Base-by-base conservation (phyloP, 2,888 invertebrate genomes). In the Plagiodera versicolora region DNA sequence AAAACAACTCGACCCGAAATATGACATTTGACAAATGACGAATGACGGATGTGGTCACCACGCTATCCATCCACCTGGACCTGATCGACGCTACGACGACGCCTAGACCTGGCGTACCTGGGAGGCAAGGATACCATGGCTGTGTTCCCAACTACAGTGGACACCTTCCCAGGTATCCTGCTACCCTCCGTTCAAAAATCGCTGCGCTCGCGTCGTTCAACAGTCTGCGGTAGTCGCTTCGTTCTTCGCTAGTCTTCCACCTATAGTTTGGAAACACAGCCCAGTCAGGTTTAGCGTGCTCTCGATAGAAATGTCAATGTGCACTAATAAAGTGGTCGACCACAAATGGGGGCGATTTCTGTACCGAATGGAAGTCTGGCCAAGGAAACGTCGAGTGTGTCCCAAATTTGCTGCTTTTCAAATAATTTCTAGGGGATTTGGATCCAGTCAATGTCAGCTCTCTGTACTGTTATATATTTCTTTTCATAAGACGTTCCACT, bases 121-220 rank as follows among this genome's bases (percentile, higher is more conserved):
- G 83, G 84, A 82, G 84, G 83, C 81, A 84, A 82, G 83, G 84
- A 85, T 83, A 84, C 84, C 84, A 85, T 84, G 83, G 84, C 84
- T 84, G 84, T 83, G 83, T 84, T 84, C 83, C 84, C 81, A 84
- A 83, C 75, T 83, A 83, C 82, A 82, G 83, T 79, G 78, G 77
- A 78, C 77, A 76, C 75, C 75, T 75, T 72, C 75, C 74, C 75
- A 77, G 78, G 78, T 79, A 78, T 79, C 77, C 78, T 77, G 71
- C 67, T 68, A 74, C 74, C 74, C 73, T 75, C 74, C 75, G 62
- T 58, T 58, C 50, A 73, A 70, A 70, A 68, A 71, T 69, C 72
- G 69, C 67, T 72, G 73, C 70, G 70, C 39, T 14, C 14, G 14
- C 3, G 14, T 69, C 71, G 68, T 72, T 72, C 69, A 64, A 60